Evolutionary conservation across 2,113 vertebrate species (phyloP).

Genomic region (Felis chaus): DNA sequence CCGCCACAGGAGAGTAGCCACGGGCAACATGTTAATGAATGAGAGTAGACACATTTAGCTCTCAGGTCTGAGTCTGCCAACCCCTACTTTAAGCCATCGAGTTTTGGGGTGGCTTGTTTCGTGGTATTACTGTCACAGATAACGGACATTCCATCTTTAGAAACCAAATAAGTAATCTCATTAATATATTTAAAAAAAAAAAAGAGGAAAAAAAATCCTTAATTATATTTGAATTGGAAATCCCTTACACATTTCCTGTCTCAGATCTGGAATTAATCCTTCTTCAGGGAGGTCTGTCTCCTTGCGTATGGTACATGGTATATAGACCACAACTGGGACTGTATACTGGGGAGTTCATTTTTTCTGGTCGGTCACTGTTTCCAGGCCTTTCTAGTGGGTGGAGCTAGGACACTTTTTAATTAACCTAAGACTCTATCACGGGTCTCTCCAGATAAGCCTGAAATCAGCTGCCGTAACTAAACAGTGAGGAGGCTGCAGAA

Average conservation of each 20-base stretch:
- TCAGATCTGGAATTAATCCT: background rate
- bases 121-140: background rate
- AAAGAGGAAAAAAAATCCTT: background rate
- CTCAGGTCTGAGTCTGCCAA: background rate
- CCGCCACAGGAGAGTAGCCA: too few relatives aligned
- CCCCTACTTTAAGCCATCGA: background rate
- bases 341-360: accelerated
- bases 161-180: background rate
- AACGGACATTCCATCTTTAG: background rate
- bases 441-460: background rate
- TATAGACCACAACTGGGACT: background rate
- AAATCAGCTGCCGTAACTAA: background rate
- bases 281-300: background rate
- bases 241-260: background rate
- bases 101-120: background rate
- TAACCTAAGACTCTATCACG: background rate
- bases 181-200: background rate
- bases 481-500: background rate
- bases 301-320: background rate
- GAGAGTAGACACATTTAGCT: accelerated
- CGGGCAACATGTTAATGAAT: accelerated
- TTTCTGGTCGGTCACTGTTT: background rate
- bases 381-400: background rate
- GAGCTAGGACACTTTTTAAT: background rate
- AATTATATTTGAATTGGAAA: background rate